Evolutionary conservation across 2,888 invertebrate genomes (phyloP), one percentile per base, ranked within the genome.

Genomic region (Melieria omissa): DNA sequence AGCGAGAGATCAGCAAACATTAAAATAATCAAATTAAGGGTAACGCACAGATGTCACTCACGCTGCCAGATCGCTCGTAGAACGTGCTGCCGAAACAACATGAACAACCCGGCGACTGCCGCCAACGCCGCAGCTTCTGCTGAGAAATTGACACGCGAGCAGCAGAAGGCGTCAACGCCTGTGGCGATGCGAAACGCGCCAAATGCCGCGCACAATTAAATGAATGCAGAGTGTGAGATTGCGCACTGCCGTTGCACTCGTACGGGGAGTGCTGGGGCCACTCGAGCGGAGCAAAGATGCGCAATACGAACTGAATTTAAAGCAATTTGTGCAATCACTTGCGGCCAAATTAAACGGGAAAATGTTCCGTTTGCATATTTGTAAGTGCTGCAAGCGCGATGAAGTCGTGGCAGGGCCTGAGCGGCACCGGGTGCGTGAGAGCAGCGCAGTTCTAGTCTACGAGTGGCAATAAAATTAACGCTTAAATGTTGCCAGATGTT

Each of bases 401-500:
- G 3, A 5, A 55, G 29, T 14, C 14, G 29, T 29, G 55, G 65
- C 46, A 41, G 41, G 58, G 42, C 58, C 47, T 14, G 10, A 58
- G 58, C 66, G 60, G 60, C 42, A 57, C 66, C 29, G 8, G 6
- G 16, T 14, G 10, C n/a, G 29, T 55, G 9, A 3, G 16, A 6
- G 10, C 12, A 14, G 10, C 54, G 54, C 29, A 46, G 29, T 66
- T 47, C 58, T 46, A 46, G 58, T 57, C 58, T 29, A 66, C 66
- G 60, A 66, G 14, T 66, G 58, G 47, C 66, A 58, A 66, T 66
- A 66, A 66, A 66, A 66, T 58, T 58, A 66, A 66, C 42, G 49
- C 66, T 66, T 66, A 57, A 66, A 66, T 66, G 66, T 58, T 66
- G 41, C 58, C 66, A 66, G 58, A 66, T 66, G 66, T 66, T 66